Percentiles rank a stretch among this genome's conserved stretches.
Conservation (phyloP, 2,113 vertebrate species). For the Takifugu flavidus region DNA sequence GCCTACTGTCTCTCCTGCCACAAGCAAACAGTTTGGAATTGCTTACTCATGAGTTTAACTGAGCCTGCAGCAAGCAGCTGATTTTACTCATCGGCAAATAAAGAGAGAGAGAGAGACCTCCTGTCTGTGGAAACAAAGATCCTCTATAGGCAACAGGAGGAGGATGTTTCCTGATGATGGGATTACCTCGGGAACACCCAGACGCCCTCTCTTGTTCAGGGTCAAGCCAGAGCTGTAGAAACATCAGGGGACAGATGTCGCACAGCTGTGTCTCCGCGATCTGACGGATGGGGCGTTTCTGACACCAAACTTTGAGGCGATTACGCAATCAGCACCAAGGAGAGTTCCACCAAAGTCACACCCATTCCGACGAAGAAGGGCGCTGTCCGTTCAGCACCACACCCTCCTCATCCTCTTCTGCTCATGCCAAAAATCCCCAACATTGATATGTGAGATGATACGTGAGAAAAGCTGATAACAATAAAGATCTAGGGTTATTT, state of each 20-base stretch:
- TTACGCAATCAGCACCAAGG: constrained; percentile 44
- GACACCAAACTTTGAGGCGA: constrained; percentile 14
- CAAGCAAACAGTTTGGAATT: constrained; percentile 20
- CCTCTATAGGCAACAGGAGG: constrained; percentile 22
- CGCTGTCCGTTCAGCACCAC: constrained; percentile 77
- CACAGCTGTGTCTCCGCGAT: not conserved
- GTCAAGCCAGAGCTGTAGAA: not conserved
- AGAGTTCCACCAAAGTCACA: constrained; percentile 56
- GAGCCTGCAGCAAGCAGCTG: constrained; percentile 19
- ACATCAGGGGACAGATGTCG: constrained; percentile 3
- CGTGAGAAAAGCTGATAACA: too few species aligned
- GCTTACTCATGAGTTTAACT: constrained; percentile 55
- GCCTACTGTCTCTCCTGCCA: not conserved
- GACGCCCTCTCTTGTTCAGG: not conserved
- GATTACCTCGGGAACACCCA: constrained; percentile 41
- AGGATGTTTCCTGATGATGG: constrained; percentile 6
- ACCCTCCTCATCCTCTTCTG: constrained; percentile 3
- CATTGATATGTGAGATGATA: too few species aligned
- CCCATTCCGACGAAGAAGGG: constrained; percentile 50
- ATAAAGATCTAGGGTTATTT: too few species aligned
- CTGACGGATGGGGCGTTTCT: constrained; percentile 2
- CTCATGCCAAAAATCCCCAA: too few species aligned
- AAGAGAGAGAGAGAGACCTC: not conserved
- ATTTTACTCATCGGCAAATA: constrained; percentile 15
- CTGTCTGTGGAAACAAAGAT: constrained; percentile 25